Evolutionary conservation across 2,113 vertebrate genomes (phyloP), one percentile per base, ranked within the genome.

Genomic region (Mellivora capensis): DNA sequence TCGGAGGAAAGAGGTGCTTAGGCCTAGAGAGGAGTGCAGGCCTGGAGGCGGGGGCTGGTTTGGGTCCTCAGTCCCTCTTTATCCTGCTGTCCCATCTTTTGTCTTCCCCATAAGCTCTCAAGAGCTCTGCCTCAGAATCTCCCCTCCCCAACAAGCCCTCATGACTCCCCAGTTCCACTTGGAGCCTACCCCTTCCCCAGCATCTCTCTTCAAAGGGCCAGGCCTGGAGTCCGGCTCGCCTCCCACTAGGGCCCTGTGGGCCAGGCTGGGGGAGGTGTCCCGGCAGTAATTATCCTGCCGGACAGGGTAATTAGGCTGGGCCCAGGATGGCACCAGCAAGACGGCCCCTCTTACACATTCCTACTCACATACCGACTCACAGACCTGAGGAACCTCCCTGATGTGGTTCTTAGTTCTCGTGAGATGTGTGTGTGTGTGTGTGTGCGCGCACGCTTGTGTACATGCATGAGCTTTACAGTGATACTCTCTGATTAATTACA

Each of bases 271-370:
- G 97, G 97, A 97, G 97, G 97, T 95, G 96, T 94, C 98, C 90
- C 93, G 71, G 95, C 61, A 77, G 96, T 98, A 98, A 98, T 98
- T 98, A 98, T 87, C 92, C 80, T 97, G 94, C 85, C 25, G 95
- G 96, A 95, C 92, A 93, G 98, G 97, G 92, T 96, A 97, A 98
- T 98, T 98, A 98, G 96, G 87, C 96, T 17, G 4, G 76, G 97
- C 87, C 95, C 93, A 64, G 85, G 95, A 95, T 95, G 97, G 97
- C 82, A 96, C 96, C 95, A 97, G 93, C 95, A 47, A 97, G 97
- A 96, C 92, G 92, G 95, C 96, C 93, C 93, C 93, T 91, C 87
- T 96, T 44, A 90, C 92, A 74, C 76, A 64, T 81, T 97, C 67
- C 92, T 67, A 37, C 62, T 96, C 96, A 72, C 69, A 72, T 37